Conservation (phyloP, 2,113 vertebrate genomes). For the Centropus bengalensis region DNA sequence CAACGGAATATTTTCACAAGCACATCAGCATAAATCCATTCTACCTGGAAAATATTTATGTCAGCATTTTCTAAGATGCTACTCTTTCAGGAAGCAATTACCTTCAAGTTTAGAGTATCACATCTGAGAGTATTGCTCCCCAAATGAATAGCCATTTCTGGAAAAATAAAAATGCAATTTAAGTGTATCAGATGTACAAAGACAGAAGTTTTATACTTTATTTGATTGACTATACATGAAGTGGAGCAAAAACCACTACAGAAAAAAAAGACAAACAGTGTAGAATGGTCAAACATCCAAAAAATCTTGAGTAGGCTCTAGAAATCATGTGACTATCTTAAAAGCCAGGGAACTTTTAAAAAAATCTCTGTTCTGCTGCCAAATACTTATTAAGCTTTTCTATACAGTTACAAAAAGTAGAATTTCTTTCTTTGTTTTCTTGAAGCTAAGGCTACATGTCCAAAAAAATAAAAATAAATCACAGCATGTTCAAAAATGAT, state of each 20-base stretch:
- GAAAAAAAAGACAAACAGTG: neutral
- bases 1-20: neutral
- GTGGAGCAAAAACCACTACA: neutral
- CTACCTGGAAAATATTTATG: constrained; percentile 29
- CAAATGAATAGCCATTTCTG: constrained; percentile 20
- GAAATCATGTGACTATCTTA: neutral
- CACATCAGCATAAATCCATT: neutral
- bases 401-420: neutral
- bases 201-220: neutral
- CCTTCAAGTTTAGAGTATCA: neutral
- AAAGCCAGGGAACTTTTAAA: neutral
- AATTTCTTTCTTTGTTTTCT: neutral
- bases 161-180: neutral
- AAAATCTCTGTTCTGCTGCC: neutral
- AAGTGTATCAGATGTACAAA: neutral
- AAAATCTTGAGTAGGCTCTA: neutral
- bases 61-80: constrained; percentile 24
- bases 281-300: neutral
- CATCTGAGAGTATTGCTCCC: neutral
- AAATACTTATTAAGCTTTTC: neutral
- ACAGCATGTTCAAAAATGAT: neutral
- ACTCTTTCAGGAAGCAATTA: constrained; percentile 37
- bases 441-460: neutral
- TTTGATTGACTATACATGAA: neutral
- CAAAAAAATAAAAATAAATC: neutral